Evolutionary conservation across 2,888 invertebrate genomes (phyloP), one percentile per base, ranked within the genome.

Genomic region (Zele albiditarsus): DNA sequence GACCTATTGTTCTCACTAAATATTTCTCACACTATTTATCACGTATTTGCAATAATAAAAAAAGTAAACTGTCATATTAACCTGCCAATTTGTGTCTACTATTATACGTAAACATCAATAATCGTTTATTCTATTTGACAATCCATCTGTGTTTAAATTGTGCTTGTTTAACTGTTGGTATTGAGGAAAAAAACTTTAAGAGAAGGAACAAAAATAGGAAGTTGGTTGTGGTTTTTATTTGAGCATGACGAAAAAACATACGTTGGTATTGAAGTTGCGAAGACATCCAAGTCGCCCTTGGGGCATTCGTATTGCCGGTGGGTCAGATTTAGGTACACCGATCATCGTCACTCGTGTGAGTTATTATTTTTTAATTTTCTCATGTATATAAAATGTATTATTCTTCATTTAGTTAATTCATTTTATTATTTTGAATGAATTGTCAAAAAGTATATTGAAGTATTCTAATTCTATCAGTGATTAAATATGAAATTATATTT

Each of bases 311-410:
- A 92, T 97, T 82, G 95, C 95, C 81, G 97, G 97, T 83, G 96
- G 96, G 83, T 92, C 94, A 81, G 96, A 97, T 91, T 93, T 96
- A 85, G 94, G 95, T 87, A 94, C 95, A 70, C 96, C 97, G 78
- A 92, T 97, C 88, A 94, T 96, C 89, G 94, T 97, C 89, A 96
- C 96, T 81, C 94, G 94, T 94, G 97, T 97, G 93, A 92, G 92
- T 90, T 53, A 12, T 12, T 42, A 27, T 53, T 42, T 60, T 62
- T n/a, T n/a, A n/a, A n/a, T 69, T 60, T 71, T 16, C 12, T 38
- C 38, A 62, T 46, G 0, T 5, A 63, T 77, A 6, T 62, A 12
- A 33, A 53, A 28, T 42, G 25, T 57, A 25, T 31, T 69, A 20
- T 31, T 31, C 49, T 42, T 49, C 42, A 53, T 25, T 31, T 20